Percentiles rank a stretch among this genome's conserved stretches.
phyloP scores from a whole-genome alignment of 2,113 vertebrate species.

The Calcarius ornatus region DNA sequence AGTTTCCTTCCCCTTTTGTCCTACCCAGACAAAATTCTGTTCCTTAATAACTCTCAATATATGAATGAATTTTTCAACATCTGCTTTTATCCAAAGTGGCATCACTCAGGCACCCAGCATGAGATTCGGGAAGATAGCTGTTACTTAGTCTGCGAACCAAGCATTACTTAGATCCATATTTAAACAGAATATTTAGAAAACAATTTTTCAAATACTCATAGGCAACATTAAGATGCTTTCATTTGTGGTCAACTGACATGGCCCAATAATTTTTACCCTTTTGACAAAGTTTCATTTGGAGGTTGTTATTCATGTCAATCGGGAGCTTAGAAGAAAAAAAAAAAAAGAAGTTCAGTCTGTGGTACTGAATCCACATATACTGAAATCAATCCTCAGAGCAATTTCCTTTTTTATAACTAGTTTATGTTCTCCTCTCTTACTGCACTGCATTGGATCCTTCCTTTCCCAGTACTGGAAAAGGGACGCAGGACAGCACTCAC shows the following conservation, averaged over 20 bases:
- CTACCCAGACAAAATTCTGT: background rate
- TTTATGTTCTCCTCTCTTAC: background rate
- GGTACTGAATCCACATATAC: background rate
- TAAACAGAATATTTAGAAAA: background rate
- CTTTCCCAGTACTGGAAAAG: background rate
- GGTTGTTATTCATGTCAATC: background rate
- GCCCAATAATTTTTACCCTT: background rate
- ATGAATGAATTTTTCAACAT: background rate
- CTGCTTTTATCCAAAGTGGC: background rate
- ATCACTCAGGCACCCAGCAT: background rate
- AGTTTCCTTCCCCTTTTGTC: background rate
- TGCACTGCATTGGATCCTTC: background rate
- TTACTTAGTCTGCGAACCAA: background rate
- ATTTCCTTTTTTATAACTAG: background rate
- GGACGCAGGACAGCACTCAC: rapidly evolving
- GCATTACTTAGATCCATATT: background rate
- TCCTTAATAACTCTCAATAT: background rate
- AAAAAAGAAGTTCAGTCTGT: background rate
- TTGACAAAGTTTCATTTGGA: background rate
- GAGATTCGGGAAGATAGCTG: background rate
- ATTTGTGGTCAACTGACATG: background rate
- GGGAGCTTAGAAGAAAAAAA: background rate
- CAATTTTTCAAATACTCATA: background rate
- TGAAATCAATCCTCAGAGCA: background rate
- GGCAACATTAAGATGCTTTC: background rate